Percentiles rank a stretch among this genome's conserved stretches.
phyloP scores from a whole-genome alignment of 2,888 invertebrate species.

The Drosophila suboccidentalis region DNA sequence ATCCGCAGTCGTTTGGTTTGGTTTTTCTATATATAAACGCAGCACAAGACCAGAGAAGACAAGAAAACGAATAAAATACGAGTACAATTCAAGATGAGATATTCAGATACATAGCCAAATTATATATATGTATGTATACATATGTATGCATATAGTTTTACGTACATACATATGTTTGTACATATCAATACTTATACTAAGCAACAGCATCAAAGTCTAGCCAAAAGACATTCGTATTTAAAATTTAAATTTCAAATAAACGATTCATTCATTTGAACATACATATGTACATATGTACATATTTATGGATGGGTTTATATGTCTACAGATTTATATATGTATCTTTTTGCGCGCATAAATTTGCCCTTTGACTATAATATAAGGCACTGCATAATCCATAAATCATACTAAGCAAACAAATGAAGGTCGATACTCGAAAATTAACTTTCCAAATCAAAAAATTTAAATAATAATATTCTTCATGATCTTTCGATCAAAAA shows the following conservation, averaged over 20 bases:
- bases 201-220: slow-evolving; percentile 30
- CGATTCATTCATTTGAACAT: slow-evolving; percentile 40
- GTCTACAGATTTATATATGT: not conserved
- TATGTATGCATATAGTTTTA: not conserved
- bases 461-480: not conserved
- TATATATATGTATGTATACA: slow-evolving; percentile 12
- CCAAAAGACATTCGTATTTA: slow-evolving; percentile 48
- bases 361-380: slow-evolving; percentile 16
- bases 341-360: slow-evolving; percentile 19
- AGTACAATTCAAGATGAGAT: slow-evolving; percentile 59
- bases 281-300: not conserved
- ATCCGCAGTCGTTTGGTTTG: slow-evolving; percentile 48
- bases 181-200: slow-evolving; percentile 9
- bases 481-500: too few relatives aligned
- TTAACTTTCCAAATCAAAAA: not conserved
- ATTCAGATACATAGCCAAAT: slow-evolving; percentile 52
- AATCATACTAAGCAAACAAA: slow-evolving; percentile 5
- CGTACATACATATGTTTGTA: not conserved
- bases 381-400: not conserved
- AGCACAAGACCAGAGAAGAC: slow-evolving; percentile 43
- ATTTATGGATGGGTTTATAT: not conserved
- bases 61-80: slow-evolving; percentile 46
- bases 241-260: slow-evolving; percentile 20
- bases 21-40: slow-evolving; percentile 60
- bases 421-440: not conserved